These are phyloP conservation scores for Synergus laeviventris DNA, from an alignment of 2,888 invertebrate genomes.

Conservation along the genomic window DNA sequence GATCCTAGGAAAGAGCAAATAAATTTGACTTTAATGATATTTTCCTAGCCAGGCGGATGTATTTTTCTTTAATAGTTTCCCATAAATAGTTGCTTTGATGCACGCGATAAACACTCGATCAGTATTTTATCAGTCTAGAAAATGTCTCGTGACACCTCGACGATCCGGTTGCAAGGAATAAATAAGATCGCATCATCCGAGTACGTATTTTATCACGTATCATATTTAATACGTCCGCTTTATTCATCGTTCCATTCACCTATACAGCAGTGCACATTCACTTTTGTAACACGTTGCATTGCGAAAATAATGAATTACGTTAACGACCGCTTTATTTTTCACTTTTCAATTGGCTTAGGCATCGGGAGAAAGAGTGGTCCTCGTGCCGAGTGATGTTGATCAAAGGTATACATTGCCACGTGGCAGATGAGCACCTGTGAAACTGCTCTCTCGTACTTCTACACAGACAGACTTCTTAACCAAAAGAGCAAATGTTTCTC, in stretches of 20 bases:
- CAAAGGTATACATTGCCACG: constrained; percentile 65
- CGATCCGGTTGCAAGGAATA: constrained; percentile 23
- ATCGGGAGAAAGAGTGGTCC: constrained; percentile 38
- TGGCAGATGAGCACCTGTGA: constrained; percentile 59
- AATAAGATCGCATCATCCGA: constrained; percentile 13
- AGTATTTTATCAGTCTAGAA: constrained; percentile 32
- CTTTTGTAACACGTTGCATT: background rate
- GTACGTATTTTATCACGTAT: constrained; percentile 28
- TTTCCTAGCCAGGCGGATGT: background rate
- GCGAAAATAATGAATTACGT: constrained; percentile 25
- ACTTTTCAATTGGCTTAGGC: constrained; percentile 22
- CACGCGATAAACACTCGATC: constrained; percentile 8
- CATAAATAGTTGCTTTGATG: background rate
- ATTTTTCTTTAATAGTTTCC: background rate
- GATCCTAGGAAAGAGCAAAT: constrained; percentile 31
- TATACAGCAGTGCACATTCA: background rate
- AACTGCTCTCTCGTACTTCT: constrained; percentile 44
- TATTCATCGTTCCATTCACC: constrained; percentile 19
- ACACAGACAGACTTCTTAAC: constrained; percentile 54
- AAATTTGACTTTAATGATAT: background rate
- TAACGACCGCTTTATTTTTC: constrained; percentile 21
- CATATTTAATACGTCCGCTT: constrained; percentile 36
- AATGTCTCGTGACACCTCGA: constrained; percentile 5
- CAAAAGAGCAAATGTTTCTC: constrained; percentile 61
- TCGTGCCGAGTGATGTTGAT: constrained; percentile 55